Percentiles rank a stretch among this genome's conserved stretches.
Evolutionary conservation across 2,113 vertebrate species (phyloP).

Genomic region (Romanogobio albipinnatus): DNA sequence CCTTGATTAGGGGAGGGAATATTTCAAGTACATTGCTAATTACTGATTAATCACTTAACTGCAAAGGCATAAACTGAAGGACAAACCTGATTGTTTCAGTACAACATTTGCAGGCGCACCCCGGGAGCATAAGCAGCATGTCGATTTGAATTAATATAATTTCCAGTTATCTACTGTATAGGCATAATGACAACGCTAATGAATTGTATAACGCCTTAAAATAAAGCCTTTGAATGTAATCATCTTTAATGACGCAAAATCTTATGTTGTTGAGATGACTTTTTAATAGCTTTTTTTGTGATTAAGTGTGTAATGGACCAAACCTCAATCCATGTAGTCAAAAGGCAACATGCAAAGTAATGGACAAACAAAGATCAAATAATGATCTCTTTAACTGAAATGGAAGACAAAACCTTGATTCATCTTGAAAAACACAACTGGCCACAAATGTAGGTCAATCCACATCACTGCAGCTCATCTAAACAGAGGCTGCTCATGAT

Average conservation of each 20-base stretch:
- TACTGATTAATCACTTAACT: not conserved
- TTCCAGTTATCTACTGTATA: constrained; percentile 12
- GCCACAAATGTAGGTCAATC: constrained; percentile 42
- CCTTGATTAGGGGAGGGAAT: constrained; percentile 14
- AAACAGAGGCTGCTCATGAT: not conserved
- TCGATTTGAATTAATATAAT: constrained; percentile 17
- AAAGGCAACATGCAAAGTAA: constrained; percentile 19
- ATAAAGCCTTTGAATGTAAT: constrained; percentile 22
- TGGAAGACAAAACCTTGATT: constrained; percentile 3
- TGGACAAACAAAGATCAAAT: constrained; percentile 6
- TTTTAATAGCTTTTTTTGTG: constrained; percentile 15
- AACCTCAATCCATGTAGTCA: constrained; percentile 5
- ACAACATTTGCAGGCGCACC: not conserved
- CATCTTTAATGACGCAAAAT: constrained; percentile 27
- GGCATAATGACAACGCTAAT: constrained; percentile 15
- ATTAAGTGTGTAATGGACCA: constrained; percentile 44
- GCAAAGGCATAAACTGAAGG: constrained; percentile 6
- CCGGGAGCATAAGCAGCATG: not conserved
- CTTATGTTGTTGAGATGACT: constrained; percentile 5
- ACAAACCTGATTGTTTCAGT: constrained; percentile 24
- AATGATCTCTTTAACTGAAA: not conserved
- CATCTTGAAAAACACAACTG: constrained; percentile 15
- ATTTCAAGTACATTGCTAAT: constrained; percentile 19
- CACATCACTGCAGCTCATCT: constrained; percentile 4
- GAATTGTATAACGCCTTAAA: constrained; percentile 17